Evolutionary conservation across 2,797 vertebrate genomes (phyloP), one percentile per base, ranked within the genome.

Genomic region (Sebastes vulpes): DNA sequence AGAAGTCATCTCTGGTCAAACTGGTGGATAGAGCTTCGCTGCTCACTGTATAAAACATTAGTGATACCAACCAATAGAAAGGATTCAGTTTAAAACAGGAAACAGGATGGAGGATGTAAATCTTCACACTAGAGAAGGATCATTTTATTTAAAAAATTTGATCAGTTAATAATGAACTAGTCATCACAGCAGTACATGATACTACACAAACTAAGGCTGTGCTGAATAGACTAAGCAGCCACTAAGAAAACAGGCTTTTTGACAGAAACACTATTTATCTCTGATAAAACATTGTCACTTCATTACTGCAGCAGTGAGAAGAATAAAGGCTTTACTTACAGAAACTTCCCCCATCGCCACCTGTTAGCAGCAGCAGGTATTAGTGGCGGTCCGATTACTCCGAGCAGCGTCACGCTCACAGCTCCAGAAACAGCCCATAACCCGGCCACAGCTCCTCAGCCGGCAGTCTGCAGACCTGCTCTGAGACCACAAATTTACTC

Each of bases 341-440:
- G 65, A 85, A 94, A 91, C 87, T 88, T 89, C 90, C 94, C 90
- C 94, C 90, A 93, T 94, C 72, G 77, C 83, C 77, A 92, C 86
- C 84, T 77, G 90, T 94, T 88, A 93, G 90, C 91, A 91, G 87
- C 89, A 93, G 85, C 77, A 86, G 87, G 84, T 87, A 81, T 92
- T 88, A 90, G 85, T 54, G 77, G 71, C 78, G 28, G 81, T 85
- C 81, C 69, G 77, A 84, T 90, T 86, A 91, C 75, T 74, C 57
- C 68, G 77, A 86, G 78, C 80, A 76, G 84, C 52, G 60, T 87
- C 82, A 78, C 81, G 54, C 53, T 84, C 85, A 85, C 86, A 81
- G 75, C 65, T 86, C 82, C 87, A 91, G 74, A 86, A 79, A 79
- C 79, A 79, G 73, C 85, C 88, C 88, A 92, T 94, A 85, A 92